Conservation (phyloP, 2,797 vertebrate species). For the Halcyon badia region DNA sequence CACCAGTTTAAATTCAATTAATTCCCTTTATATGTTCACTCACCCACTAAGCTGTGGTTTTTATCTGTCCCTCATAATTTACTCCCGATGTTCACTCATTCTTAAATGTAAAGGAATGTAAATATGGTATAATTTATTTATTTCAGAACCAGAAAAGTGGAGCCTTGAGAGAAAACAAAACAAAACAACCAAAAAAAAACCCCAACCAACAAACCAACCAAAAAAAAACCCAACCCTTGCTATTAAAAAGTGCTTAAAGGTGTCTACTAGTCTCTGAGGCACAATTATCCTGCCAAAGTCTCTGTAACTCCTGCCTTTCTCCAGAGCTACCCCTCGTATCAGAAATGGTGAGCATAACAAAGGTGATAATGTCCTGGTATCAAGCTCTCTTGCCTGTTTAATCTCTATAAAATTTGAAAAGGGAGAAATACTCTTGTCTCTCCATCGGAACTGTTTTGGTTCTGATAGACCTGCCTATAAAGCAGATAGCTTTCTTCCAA, state of each 20-base stretch:
- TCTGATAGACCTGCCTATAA: not conserved
- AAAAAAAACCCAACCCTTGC: too few relatives aligned
- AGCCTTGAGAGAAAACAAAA: not conserved
- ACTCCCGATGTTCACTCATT: not conserved
- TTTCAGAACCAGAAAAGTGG: not conserved
- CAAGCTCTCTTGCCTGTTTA: not conserved
- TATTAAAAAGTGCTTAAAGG: not conserved
- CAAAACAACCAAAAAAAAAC: too few relatives aligned
- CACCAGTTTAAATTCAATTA: conserved; percentile 33
- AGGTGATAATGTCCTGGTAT: not conserved
- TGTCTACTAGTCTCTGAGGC: not conserved
- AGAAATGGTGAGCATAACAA: accelerated
- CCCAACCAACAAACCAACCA: too few relatives aligned
- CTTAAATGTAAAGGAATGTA: not conserved
- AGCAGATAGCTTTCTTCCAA: not conserved
- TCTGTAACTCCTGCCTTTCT: not conserved
- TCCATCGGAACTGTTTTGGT: not conserved
- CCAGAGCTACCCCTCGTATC: not conserved
- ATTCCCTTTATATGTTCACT: not conserved
- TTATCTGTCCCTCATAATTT: not conserved
- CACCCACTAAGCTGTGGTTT: not conserved
- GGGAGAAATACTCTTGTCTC: not conserved
- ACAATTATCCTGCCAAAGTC: not conserved
- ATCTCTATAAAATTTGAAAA: not conserved
- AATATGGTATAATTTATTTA: not conserved